Evolutionary conservation across 1,140 invertebrate genomes (phyloP).

Genomic region (Apolygus lucorum): DNA sequence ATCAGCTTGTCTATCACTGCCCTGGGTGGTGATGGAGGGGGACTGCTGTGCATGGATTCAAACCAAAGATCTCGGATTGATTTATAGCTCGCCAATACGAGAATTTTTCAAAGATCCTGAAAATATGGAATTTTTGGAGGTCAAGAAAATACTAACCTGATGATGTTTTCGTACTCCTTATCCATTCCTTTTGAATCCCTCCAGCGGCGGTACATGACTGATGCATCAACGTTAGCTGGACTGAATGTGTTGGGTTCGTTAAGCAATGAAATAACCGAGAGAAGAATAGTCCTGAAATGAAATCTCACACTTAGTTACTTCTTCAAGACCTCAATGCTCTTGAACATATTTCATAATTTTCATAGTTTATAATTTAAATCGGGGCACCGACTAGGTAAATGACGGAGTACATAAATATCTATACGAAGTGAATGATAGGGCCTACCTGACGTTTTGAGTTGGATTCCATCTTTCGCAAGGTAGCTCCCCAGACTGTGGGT

Average conservation of each 20-base stretch:
- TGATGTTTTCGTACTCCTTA: conserved; percentile 99
- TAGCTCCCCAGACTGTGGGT: conserved; percentile 96
- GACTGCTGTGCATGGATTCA: too few species aligned
- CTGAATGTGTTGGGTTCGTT: conserved; percentile 99
- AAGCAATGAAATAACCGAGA: conserved; percentile 95
- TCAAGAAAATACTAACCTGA: conserved; percentile 60
- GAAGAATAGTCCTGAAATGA: conserved; percentile 81
- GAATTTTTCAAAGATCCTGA: too few species aligned
- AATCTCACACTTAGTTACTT: too few species aligned
- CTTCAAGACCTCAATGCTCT: too few species aligned
- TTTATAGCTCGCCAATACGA: too few species aligned
- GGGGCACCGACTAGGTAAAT: conserved; percentile 35
- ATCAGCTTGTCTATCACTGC: too few species aligned
- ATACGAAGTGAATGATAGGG: neutral
- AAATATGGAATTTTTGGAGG: too few species aligned
- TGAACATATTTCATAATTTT: too few species aligned
- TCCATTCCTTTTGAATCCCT: conserved; percentile 96
- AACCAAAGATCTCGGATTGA: too few species aligned
- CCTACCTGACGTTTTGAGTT: conserved; percentile 89
- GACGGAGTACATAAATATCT: neutral
- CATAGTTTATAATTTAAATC: too few species aligned
- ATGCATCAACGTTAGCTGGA: conserved; percentile 98
- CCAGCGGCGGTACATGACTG: conserved; percentile 98
- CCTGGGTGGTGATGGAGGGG: too few species aligned
- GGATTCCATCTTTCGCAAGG: conserved; percentile 99